Base-by-base conservation (phyloP, 2,888 invertebrate species). In the Nomada goodeniana region DNA sequence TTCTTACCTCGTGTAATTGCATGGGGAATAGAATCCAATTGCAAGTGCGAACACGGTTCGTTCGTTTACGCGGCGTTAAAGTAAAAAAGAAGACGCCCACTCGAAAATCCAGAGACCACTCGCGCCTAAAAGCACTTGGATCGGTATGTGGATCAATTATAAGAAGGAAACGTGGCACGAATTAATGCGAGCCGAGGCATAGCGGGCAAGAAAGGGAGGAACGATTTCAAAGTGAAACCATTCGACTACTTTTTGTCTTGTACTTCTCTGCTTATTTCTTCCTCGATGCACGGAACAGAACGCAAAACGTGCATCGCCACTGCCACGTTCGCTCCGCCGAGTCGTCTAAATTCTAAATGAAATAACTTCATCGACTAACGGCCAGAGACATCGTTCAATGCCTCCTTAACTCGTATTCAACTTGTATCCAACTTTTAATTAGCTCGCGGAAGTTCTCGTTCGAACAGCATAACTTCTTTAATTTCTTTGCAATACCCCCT, bases 61-160 rank as follows among this genome's bases (percentile, higher is more conserved):
- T 63, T 68, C 81, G 73, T 77, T 83, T 76, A 53, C 44, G 50
- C 57, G 11, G 65, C 50, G 29, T 13, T 44, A n/a, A 20, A 26
- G 71, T 69, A 47, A 13, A 47, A 47, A 47, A 82, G 82, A 67
- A 74, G 75, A 77, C 71, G 74, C 79, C 76, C 86, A 80, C 82
- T 87, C 75, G 82, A 86, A 84, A 84, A 78, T 74, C 53, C 81
- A 60, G 71, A 67, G 68, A 77, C 76, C 84, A 82, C 82, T 87
- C 84, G 86, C 86, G 82, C 76, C 80, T 87, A 84, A 87, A 87
- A 86, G 86, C 86, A 88, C 86, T 86, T 68, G 81, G 83, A 76
- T 76, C 76, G 83, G 83, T 80, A 85, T 79, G 86, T 65, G 80
- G 85, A 80, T 85, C 85, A 83, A 88, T 88, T 88, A 82, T 80